A percentile compares a stretch with the other conserved stretches of the same genome.
Evolutionary conservation across 1,140 invertebrate species (phyloP).

Genomic region (Caenorhabditis briggsae): DNA sequence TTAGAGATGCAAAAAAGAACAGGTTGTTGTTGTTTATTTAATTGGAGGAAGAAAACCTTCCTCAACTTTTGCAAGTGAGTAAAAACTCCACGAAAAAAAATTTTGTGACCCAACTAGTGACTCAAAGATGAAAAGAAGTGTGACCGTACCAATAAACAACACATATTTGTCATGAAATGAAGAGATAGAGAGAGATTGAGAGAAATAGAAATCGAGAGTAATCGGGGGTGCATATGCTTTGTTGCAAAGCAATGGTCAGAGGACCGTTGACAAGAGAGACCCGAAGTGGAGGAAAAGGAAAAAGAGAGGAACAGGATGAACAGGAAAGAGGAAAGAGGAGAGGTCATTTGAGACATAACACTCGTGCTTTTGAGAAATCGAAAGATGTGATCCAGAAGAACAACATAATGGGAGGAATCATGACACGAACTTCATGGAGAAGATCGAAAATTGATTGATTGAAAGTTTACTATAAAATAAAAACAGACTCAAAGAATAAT

Average conservation of each 20-base stretch:
- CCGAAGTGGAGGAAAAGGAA: neutral
- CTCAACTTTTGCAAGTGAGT: neutral
- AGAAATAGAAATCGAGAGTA: slow-evolving; percentile 7
- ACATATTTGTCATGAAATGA: neutral
- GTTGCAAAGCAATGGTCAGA: neutral
- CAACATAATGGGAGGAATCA: neutral
- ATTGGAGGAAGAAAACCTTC: neutral
- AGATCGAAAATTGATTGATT: too few relatives aligned
- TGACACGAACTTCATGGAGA: too few relatives aligned
- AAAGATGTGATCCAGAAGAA: neutral
- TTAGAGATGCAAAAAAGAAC: slow-evolving; percentile 19
- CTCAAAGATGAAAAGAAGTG: slow-evolving; percentile 13
- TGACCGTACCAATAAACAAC: slow-evolving; percentile 11
- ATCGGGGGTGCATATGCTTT: neutral
- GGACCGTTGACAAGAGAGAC: neutral
- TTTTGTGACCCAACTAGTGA: neutral
- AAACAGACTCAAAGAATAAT: too few relatives aligned
- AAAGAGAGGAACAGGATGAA: neutral
- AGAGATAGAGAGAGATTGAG: neutral
- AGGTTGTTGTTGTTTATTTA: slow-evolving; percentile 31
- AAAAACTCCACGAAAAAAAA: neutral
- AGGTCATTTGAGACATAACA: neutral
- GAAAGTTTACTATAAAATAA: too few relatives aligned
- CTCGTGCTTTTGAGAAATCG: neutral
- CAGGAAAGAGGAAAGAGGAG: neutral